Conservation (phyloP, 1,140 invertebrate species). For the Drosophila novamexicana region DNA sequence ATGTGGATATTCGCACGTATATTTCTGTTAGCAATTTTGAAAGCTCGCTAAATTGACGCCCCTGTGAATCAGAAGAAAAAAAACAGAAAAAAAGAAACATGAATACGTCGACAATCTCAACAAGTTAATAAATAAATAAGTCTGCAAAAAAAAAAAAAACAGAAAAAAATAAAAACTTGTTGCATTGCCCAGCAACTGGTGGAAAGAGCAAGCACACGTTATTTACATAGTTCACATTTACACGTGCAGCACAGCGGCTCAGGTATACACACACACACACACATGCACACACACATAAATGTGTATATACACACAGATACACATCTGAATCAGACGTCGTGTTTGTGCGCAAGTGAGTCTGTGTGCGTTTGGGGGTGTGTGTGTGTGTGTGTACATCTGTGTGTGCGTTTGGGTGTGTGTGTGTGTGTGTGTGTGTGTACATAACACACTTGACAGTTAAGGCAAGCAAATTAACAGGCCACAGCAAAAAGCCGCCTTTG, state of each 20-base stretch:
- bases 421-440: constrained; percentile 30
- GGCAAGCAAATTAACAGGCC: constrained; percentile 69
- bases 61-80: constrained; percentile 4
- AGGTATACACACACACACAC: constrained; percentile 4
- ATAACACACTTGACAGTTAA: constrained; percentile 69
- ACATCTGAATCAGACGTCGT: constrained; percentile 24
- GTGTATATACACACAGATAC: neutral
- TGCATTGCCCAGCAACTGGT: constrained; percentile 57
- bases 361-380: constrained; percentile 11
- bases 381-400: constrained; percentile 11
- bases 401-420: constrained; percentile 12
- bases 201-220: constrained; percentile 37
- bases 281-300: neutral
- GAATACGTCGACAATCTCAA: constrained; percentile 9
- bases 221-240: constrained; percentile 49
- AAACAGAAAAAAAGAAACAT: constrained; percentile 7
- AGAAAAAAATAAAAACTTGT: constrained; percentile 60
- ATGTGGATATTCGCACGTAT: neutral
- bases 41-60: constrained; percentile 1
- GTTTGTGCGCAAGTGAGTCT: neutral
- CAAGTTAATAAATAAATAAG: constrained; percentile 29
- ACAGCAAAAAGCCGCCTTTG: constrained; percentile 57
- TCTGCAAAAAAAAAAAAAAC: constrained; percentile 12
- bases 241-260: constrained; percentile 41
- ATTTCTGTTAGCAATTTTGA: constrained; percentile 10